Conservation (phyloP, 2,888 invertebrate genomes). For the Mechanitis mazaeus region DNA sequence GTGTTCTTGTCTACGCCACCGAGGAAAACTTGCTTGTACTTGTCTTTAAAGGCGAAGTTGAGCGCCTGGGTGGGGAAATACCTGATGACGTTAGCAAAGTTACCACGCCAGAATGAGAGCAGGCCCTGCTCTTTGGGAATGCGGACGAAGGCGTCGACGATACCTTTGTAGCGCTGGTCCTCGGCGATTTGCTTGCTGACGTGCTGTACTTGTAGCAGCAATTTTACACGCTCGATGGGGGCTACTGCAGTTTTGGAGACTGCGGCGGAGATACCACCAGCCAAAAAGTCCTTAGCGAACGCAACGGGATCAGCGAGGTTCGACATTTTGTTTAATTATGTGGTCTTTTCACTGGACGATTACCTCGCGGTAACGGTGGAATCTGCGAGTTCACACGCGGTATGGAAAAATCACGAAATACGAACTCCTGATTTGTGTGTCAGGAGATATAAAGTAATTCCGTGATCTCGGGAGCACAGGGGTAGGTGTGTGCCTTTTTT, state of each 20-base stretch:
- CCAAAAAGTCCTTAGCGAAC: conserved; percentile 94
- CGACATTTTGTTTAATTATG: conserved; percentile 68
- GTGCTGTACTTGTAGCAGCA: conserved; percentile 96
- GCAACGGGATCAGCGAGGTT: conserved; percentile 84
- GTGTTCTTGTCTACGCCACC: conserved; percentile 93
- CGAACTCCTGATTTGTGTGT: conserved; percentile 67
- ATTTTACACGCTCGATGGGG: conserved; percentile 97
- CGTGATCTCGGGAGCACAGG: conserved; percentile 75
- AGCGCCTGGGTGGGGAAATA: conserved; percentile 97
- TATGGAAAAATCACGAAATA: conserved; percentile 70
- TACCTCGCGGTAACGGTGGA: conserved; percentile 55
- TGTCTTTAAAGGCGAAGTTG: conserved; percentile 97
- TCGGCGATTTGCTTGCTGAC: conserved; percentile 93
- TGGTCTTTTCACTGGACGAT: conserved; percentile 53
- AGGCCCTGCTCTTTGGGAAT: conserved; percentile 94
- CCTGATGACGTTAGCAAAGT: conserved; percentile 96
- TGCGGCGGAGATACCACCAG: conserved; percentile 95
- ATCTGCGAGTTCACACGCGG: conserved; percentile 61
- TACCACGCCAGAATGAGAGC: conserved; percentile 94
- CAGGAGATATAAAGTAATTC: conserved; percentile 72
- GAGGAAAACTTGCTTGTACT: conserved; percentile 94
- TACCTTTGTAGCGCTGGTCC: conserved; percentile 94
- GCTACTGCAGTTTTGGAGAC: conserved; percentile 97
- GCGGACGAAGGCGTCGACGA: conserved; percentile 92
- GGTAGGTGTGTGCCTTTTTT: conserved; percentile 75